A percentile compares a stretch with the other conserved stretches of the same genome.
Conservation (phyloP, 2,113 vertebrate genomes). For the Brevimyrus niger region DNA sequence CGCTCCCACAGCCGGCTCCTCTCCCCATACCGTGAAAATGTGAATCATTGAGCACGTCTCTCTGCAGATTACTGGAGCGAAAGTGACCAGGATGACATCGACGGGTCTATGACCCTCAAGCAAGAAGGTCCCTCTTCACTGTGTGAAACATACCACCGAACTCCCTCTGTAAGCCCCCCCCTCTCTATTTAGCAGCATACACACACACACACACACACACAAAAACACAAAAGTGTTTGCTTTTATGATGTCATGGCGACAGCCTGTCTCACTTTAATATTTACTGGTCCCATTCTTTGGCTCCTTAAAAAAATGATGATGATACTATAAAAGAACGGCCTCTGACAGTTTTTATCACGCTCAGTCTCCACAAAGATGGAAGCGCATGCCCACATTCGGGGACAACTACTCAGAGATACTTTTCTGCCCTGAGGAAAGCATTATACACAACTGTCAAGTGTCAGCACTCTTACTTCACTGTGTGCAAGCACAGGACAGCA, state of each 20-base stretch:
- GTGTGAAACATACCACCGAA: constrained; percentile 75
- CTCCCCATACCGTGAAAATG: background rate
- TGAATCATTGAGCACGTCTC: background rate
- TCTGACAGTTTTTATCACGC: background rate
- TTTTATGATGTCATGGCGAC: background rate
- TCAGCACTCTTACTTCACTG: background rate
- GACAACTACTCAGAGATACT: background rate
- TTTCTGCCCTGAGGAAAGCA: background rate
- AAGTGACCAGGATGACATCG: constrained; percentile 82
- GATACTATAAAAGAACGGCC: background rate
- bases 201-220: background rate
- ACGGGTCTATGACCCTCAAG: constrained; percentile 80
- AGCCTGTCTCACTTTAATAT: background rate
- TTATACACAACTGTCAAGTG: background rate
- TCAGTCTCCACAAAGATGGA: background rate
- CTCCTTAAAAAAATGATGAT: background rate
- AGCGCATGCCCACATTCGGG: background rate
- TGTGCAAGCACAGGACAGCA: background rate
- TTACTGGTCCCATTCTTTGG: background rate
- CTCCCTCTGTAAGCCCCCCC: constrained; percentile 69
- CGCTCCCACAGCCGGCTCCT: background rate
- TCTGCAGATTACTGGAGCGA: constrained; percentile 87
- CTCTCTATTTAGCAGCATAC: background rate
- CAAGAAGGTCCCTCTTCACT: constrained; percentile 71
- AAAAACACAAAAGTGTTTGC: background rate